Evolutionary conservation across 2,888 invertebrate species (phyloP).

Genomic region (Erebia aethiops): DNA sequence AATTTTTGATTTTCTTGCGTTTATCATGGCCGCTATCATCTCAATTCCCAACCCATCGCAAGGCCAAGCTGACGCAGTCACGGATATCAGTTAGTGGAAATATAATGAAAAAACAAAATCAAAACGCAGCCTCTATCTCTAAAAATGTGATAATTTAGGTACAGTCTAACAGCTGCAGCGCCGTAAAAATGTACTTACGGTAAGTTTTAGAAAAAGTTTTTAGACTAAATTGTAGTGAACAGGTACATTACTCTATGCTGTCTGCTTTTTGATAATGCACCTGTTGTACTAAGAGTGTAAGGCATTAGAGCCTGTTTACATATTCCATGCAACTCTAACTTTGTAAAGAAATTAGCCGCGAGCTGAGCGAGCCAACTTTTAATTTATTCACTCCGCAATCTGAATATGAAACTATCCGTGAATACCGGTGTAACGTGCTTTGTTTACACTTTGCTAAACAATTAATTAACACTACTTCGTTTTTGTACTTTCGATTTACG

Average conservation of each 20-base stretch:
- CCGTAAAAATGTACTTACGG: too few relatives aligned
- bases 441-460: slow-evolving; percentile 8
- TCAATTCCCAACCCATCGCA: too few relatives aligned
- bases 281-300: slow-evolving; percentile 18
- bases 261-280: slow-evolving; percentile 12
- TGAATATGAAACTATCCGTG: slow-evolving; percentile 30
- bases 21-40: too few relatives aligned
- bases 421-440: slow-evolving; percentile 7
- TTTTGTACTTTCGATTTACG: too few relatives aligned
- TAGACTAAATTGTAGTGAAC: neutral
- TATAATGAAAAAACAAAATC: too few relatives aligned
- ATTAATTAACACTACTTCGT: slow-evolving; percentile 14
- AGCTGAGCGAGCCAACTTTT: slow-evolving; percentile 35
- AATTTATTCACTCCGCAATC: slow-evolving; percentile 35
- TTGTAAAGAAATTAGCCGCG: slow-evolving; percentile 29
- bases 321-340: slow-evolving; percentile 29
- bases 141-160: too few relatives aligned
- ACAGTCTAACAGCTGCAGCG: too few relatives aligned
- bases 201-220: too few relatives aligned
- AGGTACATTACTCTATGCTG: neutral
- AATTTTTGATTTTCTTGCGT: too few relatives aligned
- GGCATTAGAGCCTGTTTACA: slow-evolving; percentile 31
- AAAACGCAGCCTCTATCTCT: too few relatives aligned
- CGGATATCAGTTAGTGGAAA: too few relatives aligned
- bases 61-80: too few relatives aligned